Evolutionary conservation across 2,888 invertebrate species (phyloP).

Genomic region (Hedya salicella): DNA sequence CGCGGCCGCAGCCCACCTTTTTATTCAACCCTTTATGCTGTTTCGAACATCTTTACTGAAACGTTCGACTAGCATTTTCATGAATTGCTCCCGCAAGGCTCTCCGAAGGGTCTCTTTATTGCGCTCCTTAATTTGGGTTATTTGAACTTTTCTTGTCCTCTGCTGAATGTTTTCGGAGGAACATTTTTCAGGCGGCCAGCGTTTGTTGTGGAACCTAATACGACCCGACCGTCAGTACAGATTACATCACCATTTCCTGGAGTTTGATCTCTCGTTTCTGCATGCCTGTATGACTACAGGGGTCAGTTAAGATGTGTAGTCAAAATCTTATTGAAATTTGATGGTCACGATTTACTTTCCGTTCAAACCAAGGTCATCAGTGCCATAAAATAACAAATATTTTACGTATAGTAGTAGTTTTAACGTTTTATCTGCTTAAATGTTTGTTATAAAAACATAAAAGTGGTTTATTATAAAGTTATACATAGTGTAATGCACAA

Average conservation of each 20-base stretch:
- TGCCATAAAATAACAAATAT: too few species aligned
- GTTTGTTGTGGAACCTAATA: conserved; percentile 46
- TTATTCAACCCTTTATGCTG: conserved; percentile 64
- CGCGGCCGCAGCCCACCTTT: conserved; percentile 50
- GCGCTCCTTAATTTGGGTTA: conserved; percentile 75
- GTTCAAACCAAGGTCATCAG: too few species aligned
- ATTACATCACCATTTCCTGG: conserved; percentile 25
- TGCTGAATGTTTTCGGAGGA: conserved; percentile 62
- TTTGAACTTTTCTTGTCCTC: conserved; percentile 74
- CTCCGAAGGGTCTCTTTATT: conserved; percentile 74
- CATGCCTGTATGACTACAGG: background rate
- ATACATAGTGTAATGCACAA: too few species aligned
- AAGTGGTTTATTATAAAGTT: too few species aligned
- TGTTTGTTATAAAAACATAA: too few species aligned
- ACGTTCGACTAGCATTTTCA: conserved; percentile 70
- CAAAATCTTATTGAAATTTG: background rate
- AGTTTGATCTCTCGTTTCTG: conserved; percentile 10
- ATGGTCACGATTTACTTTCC: too few species aligned
- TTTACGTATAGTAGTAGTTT: too few species aligned
- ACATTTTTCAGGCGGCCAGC: conserved; percentile 59
- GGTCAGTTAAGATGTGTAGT: background rate
- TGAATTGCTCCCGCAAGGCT: conserved; percentile 75
- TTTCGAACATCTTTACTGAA: conserved; percentile 67
- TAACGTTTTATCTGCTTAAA: too few species aligned
- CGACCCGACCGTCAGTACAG: conserved; percentile 13